Evolutionary conservation across 1,140 invertebrate species (phyloP).

Genomic region (Nymphalis io): DNA sequence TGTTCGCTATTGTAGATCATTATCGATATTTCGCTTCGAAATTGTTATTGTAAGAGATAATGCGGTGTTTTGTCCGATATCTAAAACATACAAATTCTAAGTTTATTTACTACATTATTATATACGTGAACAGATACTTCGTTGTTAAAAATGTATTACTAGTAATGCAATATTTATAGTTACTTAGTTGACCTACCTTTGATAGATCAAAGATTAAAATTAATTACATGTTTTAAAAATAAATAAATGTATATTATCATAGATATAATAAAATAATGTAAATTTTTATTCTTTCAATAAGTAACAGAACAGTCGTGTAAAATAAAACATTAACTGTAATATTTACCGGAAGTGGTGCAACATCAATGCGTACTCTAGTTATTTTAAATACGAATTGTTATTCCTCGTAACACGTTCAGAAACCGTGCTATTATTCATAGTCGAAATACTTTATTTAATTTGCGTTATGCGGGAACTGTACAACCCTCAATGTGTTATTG

Average conservation of each 20-base stretch:
- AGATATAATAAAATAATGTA: too few relatives aligned
- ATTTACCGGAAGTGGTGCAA: not conserved
- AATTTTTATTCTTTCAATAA: too few relatives aligned
- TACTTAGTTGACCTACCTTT: too few relatives aligned
- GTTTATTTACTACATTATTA: not conserved
- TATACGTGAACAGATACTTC: not conserved
- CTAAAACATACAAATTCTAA: not conserved
- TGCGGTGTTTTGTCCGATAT: not conserved
- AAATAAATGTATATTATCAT: too few relatives aligned
- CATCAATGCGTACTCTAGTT: conserved; percentile 15
- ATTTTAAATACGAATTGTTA: conserved; percentile 57
- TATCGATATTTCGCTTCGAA: conserved; percentile 13
- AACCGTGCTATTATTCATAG: conserved; percentile 53
- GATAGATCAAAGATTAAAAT: too few relatives aligned
- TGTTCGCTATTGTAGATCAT: conserved; percentile 6
- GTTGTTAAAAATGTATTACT: not conserved
- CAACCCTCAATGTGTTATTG: conserved; percentile 7
- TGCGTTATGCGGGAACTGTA: conserved; percentile 59
- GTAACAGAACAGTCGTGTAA: not conserved
- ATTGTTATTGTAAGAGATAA: conserved; percentile 12
- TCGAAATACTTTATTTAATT: conserved; percentile 70
- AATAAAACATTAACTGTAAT: not conserved
- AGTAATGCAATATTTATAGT: not conserved
- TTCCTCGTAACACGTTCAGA: conserved; percentile 42
- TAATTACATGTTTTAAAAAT: too few relatives aligned